Conservation (phyloP, 2,888 invertebrate genomes). For the Agonum fuliginosum region DNA sequence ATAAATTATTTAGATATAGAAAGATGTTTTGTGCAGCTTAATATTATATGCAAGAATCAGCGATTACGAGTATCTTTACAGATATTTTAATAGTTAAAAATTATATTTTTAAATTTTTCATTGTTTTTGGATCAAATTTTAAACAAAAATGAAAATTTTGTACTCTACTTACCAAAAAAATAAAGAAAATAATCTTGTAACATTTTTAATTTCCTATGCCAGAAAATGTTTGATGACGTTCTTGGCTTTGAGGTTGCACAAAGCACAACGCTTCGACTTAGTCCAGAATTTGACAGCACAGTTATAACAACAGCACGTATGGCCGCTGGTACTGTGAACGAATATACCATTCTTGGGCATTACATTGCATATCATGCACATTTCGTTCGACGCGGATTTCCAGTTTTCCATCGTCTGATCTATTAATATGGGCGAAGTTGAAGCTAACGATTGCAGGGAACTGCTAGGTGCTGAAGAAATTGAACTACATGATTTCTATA, state of each 20-base stretch:
- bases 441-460: slow-evolving; percentile 39
- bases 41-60: slow-evolving; percentile 16
- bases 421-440: background rate
- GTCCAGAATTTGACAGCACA: slow-evolving; percentile 82
- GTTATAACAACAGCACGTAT: slow-evolving; percentile 82
- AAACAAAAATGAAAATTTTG: slow-evolving; percentile 9
- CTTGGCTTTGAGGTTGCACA: slow-evolving; percentile 81
- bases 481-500: slow-evolving; percentile 60
- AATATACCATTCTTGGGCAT: slow-evolving; percentile 82
- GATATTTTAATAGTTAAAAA: background rate
- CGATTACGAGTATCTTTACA: slow-evolving; percentile 28
- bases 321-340: slow-evolving; percentile 80
- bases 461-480: slow-evolving; percentile 29
- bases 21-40: slow-evolving; percentile 1
- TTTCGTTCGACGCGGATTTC: slow-evolving; percentile 68
- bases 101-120: background rate
- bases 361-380: slow-evolving; percentile 79
- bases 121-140: background rate
- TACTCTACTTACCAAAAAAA: slow-evolving; percentile 19
- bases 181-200: background rate
- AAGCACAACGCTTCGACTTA: slow-evolving; percentile 79
- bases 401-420: slow-evolving; percentile 68
- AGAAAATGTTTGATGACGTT: slow-evolving; percentile 79
- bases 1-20: slow-evolving; percentile 16
- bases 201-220: slow-evolving; percentile 61